phyloP scores from a whole-genome alignment of 37 sponge, comb jelly and placozoan genomes.

The Lycopodina hypogea region DNA sequence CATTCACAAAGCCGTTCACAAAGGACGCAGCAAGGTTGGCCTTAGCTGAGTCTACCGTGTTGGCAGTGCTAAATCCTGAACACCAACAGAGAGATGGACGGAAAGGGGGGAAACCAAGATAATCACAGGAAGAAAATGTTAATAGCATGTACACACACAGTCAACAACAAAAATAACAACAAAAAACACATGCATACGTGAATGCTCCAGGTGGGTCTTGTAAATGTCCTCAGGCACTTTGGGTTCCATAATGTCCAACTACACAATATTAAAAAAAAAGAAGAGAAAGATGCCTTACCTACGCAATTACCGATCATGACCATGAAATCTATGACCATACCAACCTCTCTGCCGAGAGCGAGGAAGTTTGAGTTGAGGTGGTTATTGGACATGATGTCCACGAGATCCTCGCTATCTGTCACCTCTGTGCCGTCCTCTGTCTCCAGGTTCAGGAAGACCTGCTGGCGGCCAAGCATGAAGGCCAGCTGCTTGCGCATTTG shows the following conservation, averaged over 20 bases:
- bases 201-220: slow-evolving; percentile 92
- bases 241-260: slow-evolving; percentile 99
- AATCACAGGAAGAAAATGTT: too few relatives aligned
- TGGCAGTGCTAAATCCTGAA: slow-evolving; percentile 52
- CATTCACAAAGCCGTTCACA: slow-evolving; percentile 97
- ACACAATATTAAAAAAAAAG: slow-evolving; percentile 16
- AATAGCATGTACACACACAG: too few relatives aligned
- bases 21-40: slow-evolving; percentile 92
- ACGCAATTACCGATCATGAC: not conserved
- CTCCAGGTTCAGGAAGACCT: slow-evolving; percentile 88
- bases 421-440: slow-evolving; percentile 59
- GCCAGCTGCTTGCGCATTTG: slow-evolving; percentile 91
- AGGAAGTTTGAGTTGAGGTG: slow-evolving; percentile 94
- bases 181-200: slow-evolving; percentile 28
- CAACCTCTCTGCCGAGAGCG: slow-evolving; percentile 90
- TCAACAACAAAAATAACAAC: too few relatives aligned
- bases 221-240: slow-evolving; percentile 98
- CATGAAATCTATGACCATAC: not conserved
- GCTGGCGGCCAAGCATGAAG: slow-evolving; percentile 96
- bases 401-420: slow-evolving; percentile 75
- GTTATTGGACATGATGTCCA: slow-evolving; percentile 92
- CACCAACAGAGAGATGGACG: not conserved
- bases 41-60: slow-evolving; percentile 85
- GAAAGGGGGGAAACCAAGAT: not conserved
- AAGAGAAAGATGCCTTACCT: not conserved